These are phyloP conservation scores for Arge pagana DNA, from an alignment of 2,888 invertebrate species.

Conservation along the genomic window DNA sequence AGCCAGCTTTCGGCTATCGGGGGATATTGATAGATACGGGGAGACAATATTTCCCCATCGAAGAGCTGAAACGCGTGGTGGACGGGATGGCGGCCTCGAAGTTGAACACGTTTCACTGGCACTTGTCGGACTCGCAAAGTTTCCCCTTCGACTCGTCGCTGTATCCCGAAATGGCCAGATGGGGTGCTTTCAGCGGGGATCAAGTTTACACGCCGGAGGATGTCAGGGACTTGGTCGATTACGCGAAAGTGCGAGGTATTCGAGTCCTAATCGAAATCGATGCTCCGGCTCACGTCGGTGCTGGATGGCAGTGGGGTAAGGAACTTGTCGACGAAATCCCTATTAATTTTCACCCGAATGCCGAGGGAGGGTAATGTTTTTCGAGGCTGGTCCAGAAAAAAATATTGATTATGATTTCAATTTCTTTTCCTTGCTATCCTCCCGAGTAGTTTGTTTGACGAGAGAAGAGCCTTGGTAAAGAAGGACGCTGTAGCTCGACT, in stretches of 20 bases:
- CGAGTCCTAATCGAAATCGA: slow-evolving; percentile 88
- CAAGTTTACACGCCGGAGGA: slow-evolving; percentile 75
- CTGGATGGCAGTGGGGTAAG: slow-evolving; percentile 83
- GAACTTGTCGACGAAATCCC: slow-evolving; percentile 21
- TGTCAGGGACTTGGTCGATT: slow-evolving; percentile 73
- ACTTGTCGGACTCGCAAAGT: slow-evolving; percentile 88
- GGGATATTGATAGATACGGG: slow-evolving; percentile 91
- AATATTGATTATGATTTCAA: too few relatives aligned
- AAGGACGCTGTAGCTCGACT: too few relatives aligned
- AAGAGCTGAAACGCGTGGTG: slow-evolving; percentile 73
- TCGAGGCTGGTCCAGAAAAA: too few relatives aligned
- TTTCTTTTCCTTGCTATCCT: too few relatives aligned
- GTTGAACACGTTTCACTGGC: slow-evolving; percentile 93
- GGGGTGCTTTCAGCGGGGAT: slow-evolving; percentile 85
- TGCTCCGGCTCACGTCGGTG: slow-evolving; percentile 87
- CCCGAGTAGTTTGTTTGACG: too few relatives aligned
- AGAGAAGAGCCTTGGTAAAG: too few relatives aligned
- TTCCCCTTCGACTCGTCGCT: slow-evolving; percentile 82
- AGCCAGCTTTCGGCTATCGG: slow-evolving; percentile 78
- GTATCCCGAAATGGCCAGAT: slow-evolving; percentile 77
- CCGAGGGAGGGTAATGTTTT: too few relatives aligned
- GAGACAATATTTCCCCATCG: slow-evolving; percentile 82
- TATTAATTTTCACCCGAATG: too few relatives aligned
- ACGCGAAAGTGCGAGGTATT: slow-evolving; percentile 81
- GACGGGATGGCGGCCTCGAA: slow-evolving; percentile 90